Percentiles rank a stretch among this genome's conserved stretches.
These are phyloP conservation scores for Saccostrea cuccullata DNA, from an alignment of 1,140 invertebrate species.

Conservation along the genomic window DNA sequence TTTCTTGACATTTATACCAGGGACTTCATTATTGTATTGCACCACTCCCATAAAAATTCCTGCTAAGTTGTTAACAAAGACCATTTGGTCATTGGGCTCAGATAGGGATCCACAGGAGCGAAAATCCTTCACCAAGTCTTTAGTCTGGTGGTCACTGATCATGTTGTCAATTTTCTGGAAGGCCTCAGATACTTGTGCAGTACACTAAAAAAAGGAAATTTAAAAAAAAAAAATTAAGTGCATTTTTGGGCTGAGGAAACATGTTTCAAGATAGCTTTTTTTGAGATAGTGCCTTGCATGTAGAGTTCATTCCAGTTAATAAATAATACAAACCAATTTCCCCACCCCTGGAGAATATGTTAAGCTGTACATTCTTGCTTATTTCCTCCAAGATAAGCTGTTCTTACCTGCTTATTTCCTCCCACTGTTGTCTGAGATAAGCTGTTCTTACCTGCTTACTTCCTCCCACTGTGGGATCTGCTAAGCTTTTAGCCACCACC, in stretches of 20 bases:
- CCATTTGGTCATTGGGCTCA: conserved; percentile 82
- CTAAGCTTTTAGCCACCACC: conserved; percentile 65
- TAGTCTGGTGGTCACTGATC: conserved; percentile 49
- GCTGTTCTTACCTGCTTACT: conserved; percentile 56
- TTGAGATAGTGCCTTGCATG: no score
- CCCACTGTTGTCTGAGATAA: no score
- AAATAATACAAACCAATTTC: no score
- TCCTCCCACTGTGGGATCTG: conserved; percentile 62
- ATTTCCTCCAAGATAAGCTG: neutral
- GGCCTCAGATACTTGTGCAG: conserved; percentile 54
- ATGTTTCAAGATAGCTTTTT: no score
- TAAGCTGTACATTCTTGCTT: no score
- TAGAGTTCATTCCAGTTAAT: no score
- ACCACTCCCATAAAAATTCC: conserved; percentile 87
- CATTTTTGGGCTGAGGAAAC: no score
- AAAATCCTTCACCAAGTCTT: conserved; percentile 61
- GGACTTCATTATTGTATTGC: conserved; percentile 93
- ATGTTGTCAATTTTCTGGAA: conserved; percentile 62
- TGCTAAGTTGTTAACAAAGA: conserved; percentile 88
- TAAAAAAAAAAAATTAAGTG: no score
- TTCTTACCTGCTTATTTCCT: no score
- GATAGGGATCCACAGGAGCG: conserved; percentile 85
- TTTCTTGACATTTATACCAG: conserved; percentile 57
- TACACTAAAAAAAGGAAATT: conserved; percentile 58
- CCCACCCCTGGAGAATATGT: no score